Base-by-base conservation (phyloP, 1,140 invertebrate species). In the Meloidogyne hapla region DNA sequence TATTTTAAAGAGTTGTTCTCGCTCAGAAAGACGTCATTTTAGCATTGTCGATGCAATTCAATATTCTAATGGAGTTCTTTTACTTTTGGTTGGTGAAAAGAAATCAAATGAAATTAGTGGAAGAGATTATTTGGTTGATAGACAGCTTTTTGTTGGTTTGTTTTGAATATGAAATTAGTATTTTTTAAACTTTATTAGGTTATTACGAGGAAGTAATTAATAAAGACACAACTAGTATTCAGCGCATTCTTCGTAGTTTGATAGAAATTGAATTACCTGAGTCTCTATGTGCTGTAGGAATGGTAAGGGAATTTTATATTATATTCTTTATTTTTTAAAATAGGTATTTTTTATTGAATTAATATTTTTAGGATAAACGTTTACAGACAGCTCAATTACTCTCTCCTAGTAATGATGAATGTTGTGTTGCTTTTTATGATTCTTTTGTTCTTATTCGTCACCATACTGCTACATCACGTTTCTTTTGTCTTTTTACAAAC, bases 11-110 rank as follows among this genome's bases (percentile, higher is more conserved):
- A 63, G 28, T n/a, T 28, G 56, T 18, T 61, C 33, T 1, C 42
- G n/a, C n/a, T 38, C 70, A 4, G 70, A 73, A 64, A 61, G 23
- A 40, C 70, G 70, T 62, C 70, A 73, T 15, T 73, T 73, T 73
- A 9, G 23, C 18, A 28, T 73, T 23, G 13, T 73, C 4, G 70
- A 73, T 64, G 70, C 70, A 62, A 10, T 64, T 40, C 42, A 25
- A n/a, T 63, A 63, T 33, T 64, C 28, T 0, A 56, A 38, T 38
- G 70, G 70, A 21, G 63, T 73, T 73, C 64, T 73, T 28, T 38
- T 73, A 12, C 70, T 73, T 15, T 26, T 73, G 33, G 56, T 73
- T 8, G 70, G 70, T 0, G 42, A 42, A 13, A 42, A 63, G 12
- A 33, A 21, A 6, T 23, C 10, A 12, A 38, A 62, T 4, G 56